phyloP scores from a whole-genome alignment of 2,888 invertebrate species.

The Brenthis ino region DNA sequence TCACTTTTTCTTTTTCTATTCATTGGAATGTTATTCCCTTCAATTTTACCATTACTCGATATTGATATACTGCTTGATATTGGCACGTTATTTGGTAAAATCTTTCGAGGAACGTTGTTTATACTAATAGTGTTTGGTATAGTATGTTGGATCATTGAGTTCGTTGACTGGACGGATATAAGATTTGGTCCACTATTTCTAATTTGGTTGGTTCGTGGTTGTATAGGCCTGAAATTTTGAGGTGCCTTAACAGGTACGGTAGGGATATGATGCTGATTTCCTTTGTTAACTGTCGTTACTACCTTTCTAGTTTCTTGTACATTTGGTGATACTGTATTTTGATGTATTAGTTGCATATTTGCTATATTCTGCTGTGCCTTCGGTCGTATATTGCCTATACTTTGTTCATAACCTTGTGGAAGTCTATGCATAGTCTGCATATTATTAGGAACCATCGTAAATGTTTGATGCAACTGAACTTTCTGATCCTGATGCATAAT shows the following conservation, averaged over 20 bases:
- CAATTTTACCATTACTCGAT: slow-evolving; percentile 33
- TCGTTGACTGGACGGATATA: slow-evolving; percentile 28
- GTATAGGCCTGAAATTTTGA: slow-evolving; percentile 52
- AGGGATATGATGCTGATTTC: slow-evolving; percentile 25
- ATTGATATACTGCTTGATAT: slow-evolving; percentile 21
- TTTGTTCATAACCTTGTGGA: slow-evolving; percentile 31
- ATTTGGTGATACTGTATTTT: slow-evolving; percentile 25
- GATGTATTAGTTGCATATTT: slow-evolving; percentile 31
- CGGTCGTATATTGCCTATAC: slow-evolving; percentile 35
- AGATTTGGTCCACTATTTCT: slow-evolving; percentile 39
- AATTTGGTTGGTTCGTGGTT: slow-evolving; percentile 54
- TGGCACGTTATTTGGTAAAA: slow-evolving; percentile 26
- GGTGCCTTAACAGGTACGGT: slow-evolving; percentile 25
- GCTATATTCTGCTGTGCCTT: slow-evolving; percentile 30
- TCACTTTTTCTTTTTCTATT: slow-evolving; percentile 69
- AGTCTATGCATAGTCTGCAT: slow-evolving; percentile 43
- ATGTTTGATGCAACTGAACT: slow-evolving; percentile 44
- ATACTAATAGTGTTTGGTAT: slow-evolving; percentile 36
- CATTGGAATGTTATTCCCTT: slow-evolving; percentile 39
- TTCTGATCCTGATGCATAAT: slow-evolving; percentile 33
- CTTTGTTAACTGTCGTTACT: slow-evolving; percentile 22
- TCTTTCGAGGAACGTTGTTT: slow-evolving; percentile 35
- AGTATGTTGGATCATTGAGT: slow-evolving; percentile 1
- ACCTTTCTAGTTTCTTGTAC: slow-evolving; percentile 29
- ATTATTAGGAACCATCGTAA: slow-evolving; percentile 48